Conservation (phyloP, 1,140 invertebrate species). For the Caerostris darwini region DNA sequence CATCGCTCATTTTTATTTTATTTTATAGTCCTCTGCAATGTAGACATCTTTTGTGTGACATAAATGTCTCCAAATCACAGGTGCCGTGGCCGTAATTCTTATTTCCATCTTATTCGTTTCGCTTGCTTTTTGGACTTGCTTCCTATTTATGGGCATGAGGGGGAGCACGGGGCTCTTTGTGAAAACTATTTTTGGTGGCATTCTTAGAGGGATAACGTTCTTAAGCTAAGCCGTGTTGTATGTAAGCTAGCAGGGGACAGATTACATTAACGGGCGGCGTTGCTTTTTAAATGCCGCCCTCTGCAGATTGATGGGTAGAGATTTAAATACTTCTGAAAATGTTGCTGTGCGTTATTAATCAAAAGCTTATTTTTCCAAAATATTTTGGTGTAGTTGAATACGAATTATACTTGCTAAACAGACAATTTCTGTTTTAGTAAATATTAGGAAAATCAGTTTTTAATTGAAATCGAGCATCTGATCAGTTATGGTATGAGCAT, state of each 20-base stretch:
- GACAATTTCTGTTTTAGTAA: no score
- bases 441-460: no score
- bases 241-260: background rate
- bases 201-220: slow-evolving; percentile 17
- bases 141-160: background rate
- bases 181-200: slow-evolving; percentile 13
- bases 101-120: background rate
- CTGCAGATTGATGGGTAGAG: no score
- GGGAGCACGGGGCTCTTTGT: slow-evolving; percentile 25
- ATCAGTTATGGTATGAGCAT: no score
- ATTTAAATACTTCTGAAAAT: background rate
- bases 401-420: no score
- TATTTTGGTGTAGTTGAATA: background rate
- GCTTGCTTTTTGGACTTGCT: background rate
- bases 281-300: background rate
- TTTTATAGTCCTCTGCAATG: background rate
- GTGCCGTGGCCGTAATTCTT: slow-evolving; percentile 19
- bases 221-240: background rate
- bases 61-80: slow-evolving; percentile 12
- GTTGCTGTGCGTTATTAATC: background rate
- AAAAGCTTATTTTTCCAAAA: background rate
- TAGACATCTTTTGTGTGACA: slow-evolving; percentile 38
- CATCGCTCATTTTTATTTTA: slow-evolving; percentile 30
- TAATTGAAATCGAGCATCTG: no score
- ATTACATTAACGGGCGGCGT: background rate